A percentile compares a stretch with the other conserved stretches of the same genome.
Conservation (phyloP, 2,797 vertebrate genomes). For the Hippoglossus hippoglossus region DNA sequence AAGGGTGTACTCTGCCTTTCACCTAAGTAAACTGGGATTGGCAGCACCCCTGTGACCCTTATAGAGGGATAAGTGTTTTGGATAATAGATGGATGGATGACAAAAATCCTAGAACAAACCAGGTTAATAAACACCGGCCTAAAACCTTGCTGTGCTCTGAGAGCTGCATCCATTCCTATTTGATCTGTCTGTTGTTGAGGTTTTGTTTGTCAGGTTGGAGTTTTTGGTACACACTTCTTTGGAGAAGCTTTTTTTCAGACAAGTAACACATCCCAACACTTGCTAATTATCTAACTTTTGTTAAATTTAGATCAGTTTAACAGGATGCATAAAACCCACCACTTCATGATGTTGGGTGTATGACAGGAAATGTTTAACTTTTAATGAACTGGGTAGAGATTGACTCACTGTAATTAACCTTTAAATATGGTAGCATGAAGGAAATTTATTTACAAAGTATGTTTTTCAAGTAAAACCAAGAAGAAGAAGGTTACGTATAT, state of each 20-base stretch:
- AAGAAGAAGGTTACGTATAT: too few species aligned
- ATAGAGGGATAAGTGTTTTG: too few species aligned
- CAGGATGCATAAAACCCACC: not conserved
- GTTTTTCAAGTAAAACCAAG: not conserved
- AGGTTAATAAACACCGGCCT: not conserved
- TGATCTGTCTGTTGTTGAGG: not conserved
- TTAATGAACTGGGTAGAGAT: not conserved
- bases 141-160: too few species aligned
- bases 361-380: not conserved
- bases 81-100: not conserved
- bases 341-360: not conserved
- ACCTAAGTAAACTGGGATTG: too few species aligned
- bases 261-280: not conserved
- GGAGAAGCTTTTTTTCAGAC: not conserved
- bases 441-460: not conserved
- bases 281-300: not conserved
- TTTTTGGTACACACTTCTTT: not conserved
- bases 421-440: not conserved
- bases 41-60: too few species aligned
- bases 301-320: constrained; percentile 4
- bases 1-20: too few species aligned
- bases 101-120: not conserved
- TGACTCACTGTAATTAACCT: not conserved
- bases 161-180: not conserved
- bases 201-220: not conserved